A percentile compares a stretch with the other conserved stretches of the same genome.
These are phyloP conservation scores for Pogonocichla stellata DNA, from an alignment of 2,113 vertebrate genomes.

Conservation along the genomic window DNA sequence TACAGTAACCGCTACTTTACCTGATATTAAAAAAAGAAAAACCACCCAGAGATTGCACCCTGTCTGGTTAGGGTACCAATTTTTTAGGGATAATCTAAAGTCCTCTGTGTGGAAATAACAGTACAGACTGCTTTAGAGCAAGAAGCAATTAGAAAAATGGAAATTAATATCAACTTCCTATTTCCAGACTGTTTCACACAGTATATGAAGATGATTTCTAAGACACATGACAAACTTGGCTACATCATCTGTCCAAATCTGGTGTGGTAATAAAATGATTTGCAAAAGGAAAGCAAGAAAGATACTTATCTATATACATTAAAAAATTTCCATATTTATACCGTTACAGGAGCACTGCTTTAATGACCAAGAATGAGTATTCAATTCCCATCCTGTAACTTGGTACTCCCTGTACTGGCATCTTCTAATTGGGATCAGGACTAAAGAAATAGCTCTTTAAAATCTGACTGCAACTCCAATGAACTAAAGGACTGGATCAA, in stretches of 20 bases:
- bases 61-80: neutral
- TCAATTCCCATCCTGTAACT: neutral
- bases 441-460: neutral
- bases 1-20: neutral
- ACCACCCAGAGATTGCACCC: neutral
- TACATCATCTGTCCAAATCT: neutral
- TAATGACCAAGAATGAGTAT: neutral
- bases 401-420: neutral
- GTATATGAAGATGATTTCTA: neutral
- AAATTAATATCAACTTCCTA: neutral
- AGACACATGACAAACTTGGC: neutral
- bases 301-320: neutral
- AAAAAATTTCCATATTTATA: neutral
- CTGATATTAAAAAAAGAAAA: neutral
- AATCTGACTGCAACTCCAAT: neutral
- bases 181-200: neutral
- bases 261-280: neutral
- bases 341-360: neutral
- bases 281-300: neutral
- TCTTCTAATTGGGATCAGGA: neutral
- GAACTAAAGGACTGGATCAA: neutral
- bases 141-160: neutral
- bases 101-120: neutral
- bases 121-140: neutral
- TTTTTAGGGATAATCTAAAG: neutral